Evolutionary conservation across 1,140 invertebrate species (phyloP), one percentile per base, ranked within the genome.

Genomic region (Psix sp.): DNA sequence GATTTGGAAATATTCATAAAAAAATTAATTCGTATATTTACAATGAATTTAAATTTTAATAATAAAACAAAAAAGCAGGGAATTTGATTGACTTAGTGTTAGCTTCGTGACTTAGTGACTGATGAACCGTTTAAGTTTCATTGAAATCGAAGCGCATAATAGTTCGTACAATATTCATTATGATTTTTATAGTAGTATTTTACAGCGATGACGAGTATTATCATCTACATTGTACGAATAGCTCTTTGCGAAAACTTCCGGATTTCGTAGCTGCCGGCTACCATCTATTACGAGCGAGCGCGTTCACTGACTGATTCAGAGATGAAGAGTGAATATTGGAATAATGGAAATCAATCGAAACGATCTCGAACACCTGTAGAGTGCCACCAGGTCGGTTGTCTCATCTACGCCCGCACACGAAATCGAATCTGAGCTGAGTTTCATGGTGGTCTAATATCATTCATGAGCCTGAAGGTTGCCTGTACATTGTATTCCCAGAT

Each of bases 291-390:
- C 33, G 40, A 36, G 17, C 57, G 21, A 49, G 13, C 13, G 26
- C 40, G 48, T 54, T 52, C 38, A 65, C 48, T 45, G 48, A 45
- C 48, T n/a, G n/a, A 52, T 51, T 51, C 31, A 9, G 40, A 52
- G 39, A 65, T 65, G 60, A 56, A 49, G 35, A 43, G 24, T 36
- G 31, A 49, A 56, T 66, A 46, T 54, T 39, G 20, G 40, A 65
- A 65, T 65, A 65, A 54, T 65, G 60, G 60, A 65, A 65, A 65
- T 54, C 49, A 40, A 65, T 45, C 42, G 9, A 38, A 16, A 43
- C 45, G 57, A 54, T 65, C 49, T 38, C 40, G 21, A 65, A 52
- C 60, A 65, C 60, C 60, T 65, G 60, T 65, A 35, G 60, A 65
- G 40, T 46, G 17, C 11, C 24, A 38, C 36, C 35, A 66, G 43